Base-by-base conservation (phyloP, 2,888 invertebrate genomes). In the Sialis lutaria region DNA sequence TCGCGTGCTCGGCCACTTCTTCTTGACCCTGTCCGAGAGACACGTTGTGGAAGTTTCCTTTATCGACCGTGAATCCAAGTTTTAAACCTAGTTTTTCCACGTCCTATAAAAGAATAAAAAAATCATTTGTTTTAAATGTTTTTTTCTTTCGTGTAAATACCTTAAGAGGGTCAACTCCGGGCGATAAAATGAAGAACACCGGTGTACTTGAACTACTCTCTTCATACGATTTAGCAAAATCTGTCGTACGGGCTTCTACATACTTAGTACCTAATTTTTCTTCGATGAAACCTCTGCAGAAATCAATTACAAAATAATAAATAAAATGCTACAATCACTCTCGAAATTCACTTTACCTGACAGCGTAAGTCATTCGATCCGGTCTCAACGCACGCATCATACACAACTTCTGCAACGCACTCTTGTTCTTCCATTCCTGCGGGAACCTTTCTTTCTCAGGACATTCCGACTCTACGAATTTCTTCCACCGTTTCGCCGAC, bases 1-100 rank as follows among this genome's bases (percentile, higher is more conserved):
- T 82, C 0, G 90, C 87, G 52, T 76, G 74, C 60, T 95, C 93
- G 0, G 95, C 95, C 1, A 93, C 85, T 2, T 83, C 68, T 65
- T 95, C 93, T 61, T 95, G 95, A 0, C 95, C 95, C 64, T 95
- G 93, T 1, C 95, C 95, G 34, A 95, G 66, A 0, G 93, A 92
- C 4, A 95, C 86, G 56, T 88, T 93, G 64, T 93, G 90, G 63
- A 95, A 88, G 60, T 88, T 93, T 51, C 77, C 77, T 54, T 75
- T 74, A 52, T 89, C 87, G 7, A 74, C 72, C 1, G 84, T 80
- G 59, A 82, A 90, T 9, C 88, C 89, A 46, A 91, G 54, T 57
- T 77, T 78, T 54, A 78, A 79, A 1, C 92, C 95, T 30, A 91
- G 64, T 52, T 77, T 79, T 64, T 95, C 95, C 0, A 93, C 82